These are phyloP conservation scores for Threskiornis aethiopicus DNA, from an alignment of 2,797 vertebrate species.

Conservation along the genomic window DNA sequence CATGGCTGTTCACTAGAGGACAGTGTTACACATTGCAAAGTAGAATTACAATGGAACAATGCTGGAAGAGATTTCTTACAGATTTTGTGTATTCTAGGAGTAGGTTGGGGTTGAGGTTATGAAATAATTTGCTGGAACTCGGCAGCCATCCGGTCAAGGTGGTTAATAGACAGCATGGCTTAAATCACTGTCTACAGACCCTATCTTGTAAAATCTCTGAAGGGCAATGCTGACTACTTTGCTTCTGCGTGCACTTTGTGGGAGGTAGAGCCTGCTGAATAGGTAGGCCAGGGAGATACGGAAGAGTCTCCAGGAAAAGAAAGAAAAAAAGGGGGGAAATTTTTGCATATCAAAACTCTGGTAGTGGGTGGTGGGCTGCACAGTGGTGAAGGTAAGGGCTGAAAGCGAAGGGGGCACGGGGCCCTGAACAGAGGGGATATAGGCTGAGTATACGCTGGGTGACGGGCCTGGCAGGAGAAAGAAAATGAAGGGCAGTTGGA, in stretches of 20 bases:
- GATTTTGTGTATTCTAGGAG: not conserved
- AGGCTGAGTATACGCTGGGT: not conserved
- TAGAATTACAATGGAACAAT: not conserved
- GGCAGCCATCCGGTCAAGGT: not conserved
- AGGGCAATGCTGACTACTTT: not conserved
- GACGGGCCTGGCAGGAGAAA: not conserved
- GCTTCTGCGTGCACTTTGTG: not conserved
- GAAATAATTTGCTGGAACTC: not conserved
- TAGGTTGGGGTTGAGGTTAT: not conserved
- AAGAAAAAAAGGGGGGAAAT: rapidly evolving
- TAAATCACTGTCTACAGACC: not conserved
- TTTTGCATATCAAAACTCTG: not conserved
- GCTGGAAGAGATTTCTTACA: rapidly evolving
- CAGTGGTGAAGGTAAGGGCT: rapidly evolving
- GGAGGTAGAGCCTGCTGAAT: not conserved
- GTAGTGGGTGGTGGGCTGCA: not conserved
- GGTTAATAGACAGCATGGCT: not conserved
- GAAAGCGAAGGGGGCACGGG: not conserved
- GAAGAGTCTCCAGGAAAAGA: not conserved
- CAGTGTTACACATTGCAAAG: slow-evolving; percentile 10
- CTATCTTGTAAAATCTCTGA: not conserved
- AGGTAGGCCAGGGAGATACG: not conserved
- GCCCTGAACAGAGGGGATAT: not conserved
- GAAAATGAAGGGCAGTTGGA: not conserved
- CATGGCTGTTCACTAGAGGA: slow-evolving; percentile 33